Percentiles rank a stretch among this genome's conserved stretches.
These are phyloP conservation scores for Hermatobates lingyangjiaoensis DNA, from an alignment of 1,140 invertebrate genomes.

Conservation along the genomic window DNA sequence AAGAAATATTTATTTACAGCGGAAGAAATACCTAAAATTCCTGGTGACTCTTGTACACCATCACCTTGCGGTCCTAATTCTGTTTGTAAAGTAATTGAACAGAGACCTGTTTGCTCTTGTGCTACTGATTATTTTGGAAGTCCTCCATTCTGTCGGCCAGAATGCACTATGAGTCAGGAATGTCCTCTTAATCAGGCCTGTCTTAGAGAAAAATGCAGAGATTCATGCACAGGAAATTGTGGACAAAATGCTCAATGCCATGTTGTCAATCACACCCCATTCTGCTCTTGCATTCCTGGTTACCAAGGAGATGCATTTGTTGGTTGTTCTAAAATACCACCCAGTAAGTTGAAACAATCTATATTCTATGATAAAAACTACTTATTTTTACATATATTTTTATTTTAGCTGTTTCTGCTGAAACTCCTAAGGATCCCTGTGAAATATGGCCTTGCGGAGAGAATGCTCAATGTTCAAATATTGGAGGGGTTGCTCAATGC, in stretches of 20 bases:
- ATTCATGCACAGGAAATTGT: constrained; percentile 54
- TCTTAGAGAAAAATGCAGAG: constrained; percentile 55
- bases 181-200: constrained; percentile 48
- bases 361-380: neutral
- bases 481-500: constrained; percentile 46
- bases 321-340: constrained; percentile 39
- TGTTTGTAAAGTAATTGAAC: constrained; percentile 58
- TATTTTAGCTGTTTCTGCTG: constrained; percentile 19
- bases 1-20: constrained; percentile 14
- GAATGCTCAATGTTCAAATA: constrained; percentile 53
- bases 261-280: constrained; percentile 60
- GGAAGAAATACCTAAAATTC: constrained; percentile 20
- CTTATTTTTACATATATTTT: constrained; percentile 3
- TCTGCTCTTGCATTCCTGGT: constrained; percentile 54
- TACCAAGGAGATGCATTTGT: constrained; percentile 66
- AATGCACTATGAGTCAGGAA: constrained; percentile 36
- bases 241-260: constrained; percentile 59
- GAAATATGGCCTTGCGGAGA: constrained; percentile 61
- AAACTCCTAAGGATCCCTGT: constrained; percentile 39
- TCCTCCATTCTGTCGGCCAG: constrained; percentile 35
- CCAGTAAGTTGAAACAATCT: constrained; percentile 18
- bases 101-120: constrained; percentile 58
- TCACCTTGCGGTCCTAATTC: constrained; percentile 73
- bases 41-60: constrained; percentile 46
- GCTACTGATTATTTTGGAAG: constrained; percentile 34